These are phyloP conservation scores for Nilaparvata lugens DNA, from an alignment of 1,140 invertebrate species.

Conservation along the genomic window DNA sequence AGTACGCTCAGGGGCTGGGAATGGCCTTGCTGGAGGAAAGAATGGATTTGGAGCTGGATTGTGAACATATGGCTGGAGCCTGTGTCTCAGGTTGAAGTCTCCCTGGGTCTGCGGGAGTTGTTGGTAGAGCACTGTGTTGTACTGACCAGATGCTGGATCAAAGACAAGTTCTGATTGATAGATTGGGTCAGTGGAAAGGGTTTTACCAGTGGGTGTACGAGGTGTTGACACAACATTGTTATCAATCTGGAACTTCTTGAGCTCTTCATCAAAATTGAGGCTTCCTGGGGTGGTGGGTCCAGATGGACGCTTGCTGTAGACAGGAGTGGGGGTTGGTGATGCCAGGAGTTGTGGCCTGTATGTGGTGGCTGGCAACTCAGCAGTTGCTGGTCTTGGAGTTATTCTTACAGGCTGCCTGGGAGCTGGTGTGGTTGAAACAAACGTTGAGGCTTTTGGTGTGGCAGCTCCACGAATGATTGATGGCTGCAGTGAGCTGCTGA, in stretches of 20 bases:
- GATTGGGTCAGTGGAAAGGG: slow-evolving; percentile 36
- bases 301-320: slow-evolving; percentile 29
- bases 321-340: slow-evolving; percentile 19
- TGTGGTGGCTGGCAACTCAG: slow-evolving; percentile 50
- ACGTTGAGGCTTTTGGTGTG: slow-evolving; percentile 35
- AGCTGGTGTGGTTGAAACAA: slow-evolving; percentile 16
- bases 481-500: slow-evolving; percentile 34
- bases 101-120: slow-evolving; percentile 59
- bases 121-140: slow-evolving; percentile 70
- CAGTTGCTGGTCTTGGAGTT: slow-evolving; percentile 43
- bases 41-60: slow-evolving; percentile 18
- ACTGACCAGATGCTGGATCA: slow-evolving; percentile 66
- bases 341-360: slow-evolving; percentile 47
- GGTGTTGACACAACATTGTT: slow-evolving; percentile 42
- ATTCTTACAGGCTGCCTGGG: slow-evolving; percentile 39
- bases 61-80: slow-evolving; percentile 58
- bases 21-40: slow-evolving; percentile 25
- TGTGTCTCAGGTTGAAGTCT: slow-evolving; percentile 57
- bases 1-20: slow-evolving; percentile 21
- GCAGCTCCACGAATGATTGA: slow-evolving; percentile 37
- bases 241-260: slow-evolving; percentile 67
- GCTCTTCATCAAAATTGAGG: slow-evolving; percentile 59
- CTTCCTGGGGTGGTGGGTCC: slow-evolving; percentile 35
- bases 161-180: slow-evolving; percentile 68
- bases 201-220: slow-evolving; percentile 32